phyloP scores from a whole-genome alignment of 2,888 invertebrate species.

The Drosophila greeni region DNA sequence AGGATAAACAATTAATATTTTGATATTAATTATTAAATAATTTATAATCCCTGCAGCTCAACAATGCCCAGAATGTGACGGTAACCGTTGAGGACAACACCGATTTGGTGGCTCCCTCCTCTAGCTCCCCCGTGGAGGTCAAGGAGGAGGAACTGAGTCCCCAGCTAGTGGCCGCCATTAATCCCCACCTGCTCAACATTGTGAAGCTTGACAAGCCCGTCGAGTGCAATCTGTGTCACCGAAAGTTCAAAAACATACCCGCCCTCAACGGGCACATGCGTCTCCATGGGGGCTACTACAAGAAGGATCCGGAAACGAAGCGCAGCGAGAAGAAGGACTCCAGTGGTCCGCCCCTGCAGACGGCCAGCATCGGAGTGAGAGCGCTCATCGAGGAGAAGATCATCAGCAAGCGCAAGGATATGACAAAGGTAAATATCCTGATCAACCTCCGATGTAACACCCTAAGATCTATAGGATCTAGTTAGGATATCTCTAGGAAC shows the following conservation, averaged over 20 bases:
- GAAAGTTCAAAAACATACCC: constrained; percentile 98
- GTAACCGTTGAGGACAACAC: constrained; percentile 72
- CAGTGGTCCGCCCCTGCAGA: constrained; percentile 90
- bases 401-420: constrained; percentile 86
- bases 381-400: constrained; percentile 96
- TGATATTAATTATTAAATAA: no score
- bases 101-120: constrained; percentile 65
- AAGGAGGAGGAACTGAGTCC: constrained; percentile 67
- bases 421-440: constrained; percentile 72
- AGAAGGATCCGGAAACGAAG: constrained; percentile 93
- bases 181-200: constrained; percentile 77
- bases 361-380: constrained; percentile 93
- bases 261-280: constrained; percentile 99
- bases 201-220: constrained; percentile 88
- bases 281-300: constrained; percentile 97
- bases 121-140: constrained; percentile 59
- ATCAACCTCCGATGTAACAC: not conserved
- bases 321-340: constrained; percentile 91
- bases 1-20: not conserved
- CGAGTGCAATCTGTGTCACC: constrained; percentile 95
- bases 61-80: constrained; percentile 74
- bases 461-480: not conserved
- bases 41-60: constrained; percentile 51
- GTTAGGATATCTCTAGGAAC: no score
- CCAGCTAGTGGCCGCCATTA: constrained; percentile 72